A percentile compares a stretch with the other conserved stretches of the same genome.
Conservation (phyloP, 2,113 vertebrate genomes). For the Neotragus moschatus region DNA sequence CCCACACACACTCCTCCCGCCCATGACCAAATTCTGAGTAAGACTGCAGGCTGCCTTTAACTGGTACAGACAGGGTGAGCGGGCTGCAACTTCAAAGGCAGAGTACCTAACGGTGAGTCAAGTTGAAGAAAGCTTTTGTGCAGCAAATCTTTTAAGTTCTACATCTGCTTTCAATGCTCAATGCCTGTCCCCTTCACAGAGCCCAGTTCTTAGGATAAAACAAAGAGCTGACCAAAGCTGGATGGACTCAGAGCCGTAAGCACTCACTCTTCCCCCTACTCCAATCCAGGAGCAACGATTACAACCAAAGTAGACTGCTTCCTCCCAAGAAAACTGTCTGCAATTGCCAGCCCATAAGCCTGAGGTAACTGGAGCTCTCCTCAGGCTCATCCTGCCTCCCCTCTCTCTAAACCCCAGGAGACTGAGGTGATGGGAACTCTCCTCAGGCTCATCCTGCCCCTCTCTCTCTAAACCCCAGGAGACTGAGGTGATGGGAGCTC, state of each 20-base stretch:
- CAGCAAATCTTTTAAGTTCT: not conserved
- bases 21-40: not conserved
- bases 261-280: not conserved
- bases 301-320: not conserved
- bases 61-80: not conserved
- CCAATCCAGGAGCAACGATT: not conserved
- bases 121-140: not conserved
- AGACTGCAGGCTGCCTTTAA: not conserved
- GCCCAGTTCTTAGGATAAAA: not conserved
- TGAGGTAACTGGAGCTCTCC: not conserved
- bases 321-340: not conserved
- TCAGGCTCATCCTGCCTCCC: not conserved
- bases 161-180: not conserved
- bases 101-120: not conserved
- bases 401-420: not conserved
- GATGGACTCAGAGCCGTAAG: not conserved
- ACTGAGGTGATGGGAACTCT: not conserved
- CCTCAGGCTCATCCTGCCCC: not conserved
- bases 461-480: not conserved
- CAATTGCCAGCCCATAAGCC: not conserved
- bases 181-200: not conserved
- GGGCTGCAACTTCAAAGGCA: not conserved
- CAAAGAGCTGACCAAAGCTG: not conserved
- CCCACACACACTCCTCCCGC: too few relatives aligned
- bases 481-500: accelerated